These are phyloP conservation scores for Ornithoptera priamus DNA, from an alignment of 2,888 invertebrate species.

Conservation along the genomic window DNA sequence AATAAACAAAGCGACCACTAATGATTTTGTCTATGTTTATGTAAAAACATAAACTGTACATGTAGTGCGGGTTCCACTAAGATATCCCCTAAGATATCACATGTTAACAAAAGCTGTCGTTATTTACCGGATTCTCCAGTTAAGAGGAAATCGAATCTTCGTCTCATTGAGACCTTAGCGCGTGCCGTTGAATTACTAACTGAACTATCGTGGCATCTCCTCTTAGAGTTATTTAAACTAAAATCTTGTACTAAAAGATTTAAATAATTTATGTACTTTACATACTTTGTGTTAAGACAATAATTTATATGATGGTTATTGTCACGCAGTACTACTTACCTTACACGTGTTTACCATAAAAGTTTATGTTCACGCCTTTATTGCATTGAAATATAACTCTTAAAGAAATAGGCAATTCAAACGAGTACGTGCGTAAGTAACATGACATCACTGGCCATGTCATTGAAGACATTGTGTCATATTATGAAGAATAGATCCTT, in stretches of 20 bases:
- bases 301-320: conserved; percentile 43
- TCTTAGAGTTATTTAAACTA: not conserved
- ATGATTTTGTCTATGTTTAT: no score
- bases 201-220: no score
- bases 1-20: no score
- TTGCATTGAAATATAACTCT: conserved; percentile 65
- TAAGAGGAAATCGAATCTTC: no score
- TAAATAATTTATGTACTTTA: conserved; percentile 35
- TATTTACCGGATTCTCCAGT: no score
- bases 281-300: conserved; percentile 33
- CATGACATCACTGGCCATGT: conserved; percentile 42
- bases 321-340: conserved; percentile 48
- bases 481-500: conserved; percentile 21
- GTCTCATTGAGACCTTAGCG: no score
- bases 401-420: conserved; percentile 67
- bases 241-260: conserved; percentile 10
- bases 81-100: no score
- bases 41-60: no score
- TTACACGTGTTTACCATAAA: conserved; percentile 75
- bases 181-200: no score
- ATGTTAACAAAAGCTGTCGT: no score
- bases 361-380: conserved; percentile 68
- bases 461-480: conserved; percentile 29
- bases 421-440: conserved; percentile 51
- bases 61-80: no score